A percentile compares a stretch with the other conserved stretches of the same genome.
These are phyloP conservation scores for Brachionus asplanchnoidis DNA, from an alignment of 1,140 invertebrate species.

Conservation along the genomic window DNA sequence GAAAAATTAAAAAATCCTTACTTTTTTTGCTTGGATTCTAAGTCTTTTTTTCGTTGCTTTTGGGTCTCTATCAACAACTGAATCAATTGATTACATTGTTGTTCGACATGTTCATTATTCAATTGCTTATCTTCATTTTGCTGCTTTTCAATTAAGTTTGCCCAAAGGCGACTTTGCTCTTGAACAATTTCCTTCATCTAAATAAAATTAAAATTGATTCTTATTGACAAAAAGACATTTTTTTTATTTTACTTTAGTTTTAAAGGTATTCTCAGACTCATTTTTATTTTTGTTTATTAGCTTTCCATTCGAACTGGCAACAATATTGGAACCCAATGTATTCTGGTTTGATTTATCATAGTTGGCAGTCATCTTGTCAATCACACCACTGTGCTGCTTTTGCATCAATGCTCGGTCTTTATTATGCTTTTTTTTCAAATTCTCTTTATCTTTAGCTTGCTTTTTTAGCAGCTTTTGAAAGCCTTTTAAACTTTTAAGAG, in stretches of 20 bases:
- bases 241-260: neutral
- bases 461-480: slow-evolving; percentile 91
- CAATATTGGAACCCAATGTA: slow-evolving; percentile 4
- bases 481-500: slow-evolving; percentile 80
- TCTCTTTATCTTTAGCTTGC: slow-evolving; percentile 62
- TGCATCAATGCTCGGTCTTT: slow-evolving; percentile 87
- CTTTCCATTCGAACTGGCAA: slow-evolving; percentile 3
- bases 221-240: neutral
- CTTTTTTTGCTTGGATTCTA: slow-evolving; percentile 9
- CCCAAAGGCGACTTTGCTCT: slow-evolving; percentile 32
- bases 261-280: neutral
- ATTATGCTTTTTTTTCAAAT: slow-evolving; percentile 80
- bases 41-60: slow-evolving; percentile 40
- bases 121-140: slow-evolving; percentile 16
- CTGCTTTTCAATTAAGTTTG: slow-evolving; percentile 35
- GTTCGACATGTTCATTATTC: slow-evolving; percentile 6
- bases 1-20: neutral
- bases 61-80: slow-evolving; percentile 29
- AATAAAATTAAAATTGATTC: neutral
- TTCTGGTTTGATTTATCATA: slow-evolving; percentile 38
- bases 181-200: slow-evolving; percentile 34
- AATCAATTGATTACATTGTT: slow-evolving; percentile 27
- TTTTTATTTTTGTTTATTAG: neutral
- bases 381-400: slow-evolving; percentile 68
- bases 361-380: slow-evolving; percentile 45